Evolutionary conservation across 2,797 vertebrate genomes (phyloP).

Genomic region (Chelidonichthys spinosus): DNA sequence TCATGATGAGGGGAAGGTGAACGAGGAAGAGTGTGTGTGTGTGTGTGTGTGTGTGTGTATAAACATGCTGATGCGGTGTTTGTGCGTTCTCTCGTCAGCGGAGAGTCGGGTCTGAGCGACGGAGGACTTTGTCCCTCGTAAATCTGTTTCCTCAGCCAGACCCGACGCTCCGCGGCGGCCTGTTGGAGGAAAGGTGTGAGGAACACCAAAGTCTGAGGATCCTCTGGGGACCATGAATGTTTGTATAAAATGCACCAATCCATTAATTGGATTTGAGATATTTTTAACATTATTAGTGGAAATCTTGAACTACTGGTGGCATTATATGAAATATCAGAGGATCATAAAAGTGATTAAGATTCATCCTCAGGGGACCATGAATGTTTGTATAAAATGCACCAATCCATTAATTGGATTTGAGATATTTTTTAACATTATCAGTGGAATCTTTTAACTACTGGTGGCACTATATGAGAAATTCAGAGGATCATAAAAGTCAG

Average conservation of each 20-base stretch:
- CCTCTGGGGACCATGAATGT: background rate
- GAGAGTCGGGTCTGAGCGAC: conserved; percentile 53
- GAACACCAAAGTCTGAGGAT: background rate
- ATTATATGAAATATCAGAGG: background rate
- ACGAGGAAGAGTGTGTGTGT: conserved; percentile 18
- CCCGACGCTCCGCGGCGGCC: background rate
- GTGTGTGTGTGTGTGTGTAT: conserved; percentile 22
- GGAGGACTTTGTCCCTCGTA: conserved; percentile 50
- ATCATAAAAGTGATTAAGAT: background rate
- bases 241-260: background rate
- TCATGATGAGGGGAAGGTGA: conserved; percentile 62
- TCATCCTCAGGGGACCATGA: conserved; percentile 1
- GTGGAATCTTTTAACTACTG: background rate
- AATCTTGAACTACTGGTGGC: background rate
- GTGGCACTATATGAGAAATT: background rate
- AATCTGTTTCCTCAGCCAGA: conserved; percentile 53
- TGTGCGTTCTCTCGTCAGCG: conserved; percentile 57
- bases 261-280: background rate
- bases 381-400: background rate
- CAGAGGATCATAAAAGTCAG: background rate
- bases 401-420: background rate
- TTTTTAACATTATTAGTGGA: background rate
- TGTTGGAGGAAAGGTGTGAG: background rate
- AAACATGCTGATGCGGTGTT: conserved; percentile 71
- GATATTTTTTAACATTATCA: background rate